These are phyloP conservation scores for Beris chalybata DNA, from an alignment of 2,888 invertebrate species.

Conservation along the genomic window DNA sequence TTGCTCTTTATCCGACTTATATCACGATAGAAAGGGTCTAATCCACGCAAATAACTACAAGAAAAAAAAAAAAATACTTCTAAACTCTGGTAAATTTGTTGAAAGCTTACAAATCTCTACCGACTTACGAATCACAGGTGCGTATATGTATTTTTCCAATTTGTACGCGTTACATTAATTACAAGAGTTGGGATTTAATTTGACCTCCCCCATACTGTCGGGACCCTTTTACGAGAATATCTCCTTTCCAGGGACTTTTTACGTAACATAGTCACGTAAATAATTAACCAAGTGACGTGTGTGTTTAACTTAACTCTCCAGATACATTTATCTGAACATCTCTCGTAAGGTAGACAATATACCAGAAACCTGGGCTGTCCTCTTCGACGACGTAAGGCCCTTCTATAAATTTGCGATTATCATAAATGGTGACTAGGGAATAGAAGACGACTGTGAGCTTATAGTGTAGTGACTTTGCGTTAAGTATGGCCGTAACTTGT, in stretches of 20 bases:
- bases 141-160: neutral
- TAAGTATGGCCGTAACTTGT: too few species aligned
- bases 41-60: too few species aligned
- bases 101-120: too few species aligned
- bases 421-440: conserved; percentile 39
- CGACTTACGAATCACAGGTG: conserved; percentile 9
- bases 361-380: conserved; percentile 10
- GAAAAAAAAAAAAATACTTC: too few species aligned
- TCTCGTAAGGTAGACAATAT: neutral
- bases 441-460: conserved; percentile 18
- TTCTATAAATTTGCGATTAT: conserved; percentile 39
- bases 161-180: conserved; percentile 10
- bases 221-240: neutral
- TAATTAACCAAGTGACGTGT: conserved; percentile 58
- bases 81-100: too few species aligned
- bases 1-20: too few species aligned
- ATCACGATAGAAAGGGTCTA: too few species aligned
- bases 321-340: conserved; percentile 32
- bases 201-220: neutral
- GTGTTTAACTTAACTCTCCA: conserved; percentile 43
- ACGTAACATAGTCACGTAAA: conserved; percentile 56
- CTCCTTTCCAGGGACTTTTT: conserved; percentile 7
- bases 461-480: conserved; percentile 2
- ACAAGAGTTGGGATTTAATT: conserved; percentile 11
- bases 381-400: conserved; percentile 11